These are phyloP conservation scores for Azorinus chamasolen DNA, from an alignment of 2,888 invertebrate species.

Conservation along the genomic window DNA sequence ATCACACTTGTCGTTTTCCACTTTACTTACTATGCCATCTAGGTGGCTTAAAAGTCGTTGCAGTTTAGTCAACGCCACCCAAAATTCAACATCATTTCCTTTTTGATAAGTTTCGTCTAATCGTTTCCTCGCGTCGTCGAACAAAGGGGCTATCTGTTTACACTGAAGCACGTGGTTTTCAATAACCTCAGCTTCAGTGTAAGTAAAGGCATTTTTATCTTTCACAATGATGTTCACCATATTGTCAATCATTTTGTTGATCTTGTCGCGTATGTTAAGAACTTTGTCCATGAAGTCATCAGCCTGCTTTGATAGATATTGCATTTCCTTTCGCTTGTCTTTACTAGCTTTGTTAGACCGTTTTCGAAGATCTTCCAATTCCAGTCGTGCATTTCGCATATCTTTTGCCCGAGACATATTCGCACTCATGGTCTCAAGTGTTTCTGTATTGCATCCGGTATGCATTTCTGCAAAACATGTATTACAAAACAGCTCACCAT, in stretches of 20 bases:
- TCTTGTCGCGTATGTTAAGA: slow-evolving; percentile 34
- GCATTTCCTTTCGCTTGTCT: slow-evolving; percentile 42
- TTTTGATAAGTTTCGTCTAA: slow-evolving; percentile 40
- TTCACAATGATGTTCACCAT: slow-evolving; percentile 35
- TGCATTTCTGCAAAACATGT: slow-evolving; percentile 36
- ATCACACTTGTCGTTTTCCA: slow-evolving; percentile 38
- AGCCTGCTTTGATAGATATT: slow-evolving; percentile 35
- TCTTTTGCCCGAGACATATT: slow-evolving; percentile 36
- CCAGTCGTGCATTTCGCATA: slow-evolving; percentile 35
- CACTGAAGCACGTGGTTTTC: slow-evolving; percentile 33
- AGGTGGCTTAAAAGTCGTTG: slow-evolving; percentile 37
- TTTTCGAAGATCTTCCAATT: slow-evolving; percentile 33
- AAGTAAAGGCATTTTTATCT: slow-evolving; percentile 50
- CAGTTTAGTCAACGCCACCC: slow-evolving; percentile 49
- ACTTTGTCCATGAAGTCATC: slow-evolving; percentile 37
- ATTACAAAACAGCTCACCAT: slow-evolving; percentile 46
- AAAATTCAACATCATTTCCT: slow-evolving; percentile 35
- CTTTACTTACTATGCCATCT: slow-evolving; percentile 27
- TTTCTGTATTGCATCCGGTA: slow-evolving; percentile 39
- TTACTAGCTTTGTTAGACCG: slow-evolving; percentile 33
- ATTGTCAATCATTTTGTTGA: slow-evolving; percentile 39
- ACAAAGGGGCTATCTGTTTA: slow-evolving; percentile 16
- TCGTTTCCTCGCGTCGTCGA: slow-evolving; percentile 29
- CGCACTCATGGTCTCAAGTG: slow-evolving; percentile 30
- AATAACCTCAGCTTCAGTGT: slow-evolving; percentile 37